phyloP scores from a whole-genome alignment of 2,888 invertebrate species.

The Polydrusus pterygomalis region DNA sequence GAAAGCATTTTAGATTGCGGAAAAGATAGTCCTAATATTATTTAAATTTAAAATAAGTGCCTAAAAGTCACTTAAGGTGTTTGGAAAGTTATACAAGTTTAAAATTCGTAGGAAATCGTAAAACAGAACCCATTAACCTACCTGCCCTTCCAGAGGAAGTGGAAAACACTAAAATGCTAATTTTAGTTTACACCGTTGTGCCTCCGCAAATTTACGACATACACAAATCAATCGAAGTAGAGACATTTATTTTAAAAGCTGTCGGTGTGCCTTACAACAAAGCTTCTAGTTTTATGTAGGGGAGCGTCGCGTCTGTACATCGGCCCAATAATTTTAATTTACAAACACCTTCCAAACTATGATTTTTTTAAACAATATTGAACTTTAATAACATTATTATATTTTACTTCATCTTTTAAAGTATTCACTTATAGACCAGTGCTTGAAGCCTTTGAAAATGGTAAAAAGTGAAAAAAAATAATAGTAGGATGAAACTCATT shows the following conservation, averaged over 20 bases:
- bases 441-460: no score
- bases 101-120: slow-evolving; percentile 42
- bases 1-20: no score
- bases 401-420: no score
- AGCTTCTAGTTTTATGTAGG: slow-evolving; percentile 20
- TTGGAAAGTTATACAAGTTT: slow-evolving; percentile 9
- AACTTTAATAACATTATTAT: no score
- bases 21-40: no score
- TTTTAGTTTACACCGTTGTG: slow-evolving; percentile 44
- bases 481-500: no score
- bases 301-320: background rate
- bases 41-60: background rate
- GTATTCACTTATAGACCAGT: no score
- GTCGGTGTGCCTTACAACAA: slow-evolving; percentile 9
- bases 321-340: no score
- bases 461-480: no score
- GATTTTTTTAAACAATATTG: no score
- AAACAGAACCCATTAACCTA: slow-evolving; percentile 48
- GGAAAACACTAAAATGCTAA: slow-evolving; percentile 47
- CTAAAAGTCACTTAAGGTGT: background rate
- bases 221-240: slow-evolving; percentile 46
- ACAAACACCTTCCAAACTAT: no score
- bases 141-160: slow-evolving; percentile 43
- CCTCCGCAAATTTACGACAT: slow-evolving; percentile 47
- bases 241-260: slow-evolving; percentile 39